Evolutionary conservation across 2,888 invertebrate species (phyloP).

Genomic region (Polyommatus iphigenia): DNA sequence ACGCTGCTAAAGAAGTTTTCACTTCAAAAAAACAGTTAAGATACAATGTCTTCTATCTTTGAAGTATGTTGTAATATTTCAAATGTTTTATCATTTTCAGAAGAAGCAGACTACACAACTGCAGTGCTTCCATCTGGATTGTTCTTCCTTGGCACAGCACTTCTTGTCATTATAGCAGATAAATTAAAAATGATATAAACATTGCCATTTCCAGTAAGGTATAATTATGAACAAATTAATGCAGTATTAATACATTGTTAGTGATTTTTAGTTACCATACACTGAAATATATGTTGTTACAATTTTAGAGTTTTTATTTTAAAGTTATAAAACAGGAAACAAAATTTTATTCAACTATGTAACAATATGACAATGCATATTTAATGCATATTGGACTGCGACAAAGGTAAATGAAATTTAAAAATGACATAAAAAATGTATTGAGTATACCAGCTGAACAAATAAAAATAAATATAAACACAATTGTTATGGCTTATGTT

Average conservation of each 20-base stretch:
- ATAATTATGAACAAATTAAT: slow-evolving; percentile 38
- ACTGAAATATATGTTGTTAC: slow-evolving; percentile 39
- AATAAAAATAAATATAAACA: slow-evolving; percentile 26
- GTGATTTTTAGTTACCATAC: slow-evolving; percentile 47
- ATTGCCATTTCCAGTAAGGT: slow-evolving; percentile 37
- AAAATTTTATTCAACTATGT: neutral
- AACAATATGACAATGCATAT: neutral
- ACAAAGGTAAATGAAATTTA: neutral
- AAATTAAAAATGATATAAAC: slow-evolving; percentile 64
- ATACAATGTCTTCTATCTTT: neutral
- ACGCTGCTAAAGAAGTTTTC: no score
- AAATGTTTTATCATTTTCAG: slow-evolving; percentile 51
- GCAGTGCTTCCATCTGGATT: slow-evolving; percentile 67
- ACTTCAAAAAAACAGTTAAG: no score
- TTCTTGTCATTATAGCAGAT: slow-evolving; percentile 71
- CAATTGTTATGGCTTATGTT: slow-evolving; percentile 45
- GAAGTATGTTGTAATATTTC: neutral
- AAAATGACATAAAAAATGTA: slow-evolving; percentile 34
- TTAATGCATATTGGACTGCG: neutral
- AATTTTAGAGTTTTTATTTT: slow-evolving; percentile 7
- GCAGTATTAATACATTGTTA: slow-evolving; percentile 62
- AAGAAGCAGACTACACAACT: slow-evolving; percentile 58
- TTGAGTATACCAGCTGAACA: slow-evolving; percentile 35
- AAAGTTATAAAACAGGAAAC: neutral
- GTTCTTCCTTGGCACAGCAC: slow-evolving; percentile 72